Base-by-base conservation (phyloP, 1,140 invertebrate genomes). In the Eulimnadia texana region DNA sequence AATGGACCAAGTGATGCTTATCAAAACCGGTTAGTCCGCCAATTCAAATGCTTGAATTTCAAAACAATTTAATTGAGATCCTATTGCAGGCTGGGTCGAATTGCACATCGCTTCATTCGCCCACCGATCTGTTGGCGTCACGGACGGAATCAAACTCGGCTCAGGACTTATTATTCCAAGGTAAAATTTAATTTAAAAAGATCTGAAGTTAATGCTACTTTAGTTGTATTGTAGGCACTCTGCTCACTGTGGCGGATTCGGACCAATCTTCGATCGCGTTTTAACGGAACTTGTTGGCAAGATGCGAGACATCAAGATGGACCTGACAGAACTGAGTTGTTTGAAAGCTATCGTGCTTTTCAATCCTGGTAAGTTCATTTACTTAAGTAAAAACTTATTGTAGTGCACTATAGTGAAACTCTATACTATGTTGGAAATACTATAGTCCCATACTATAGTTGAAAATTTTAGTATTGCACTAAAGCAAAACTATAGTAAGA, bases 1-100 rank as follows among this genome's bases (percentile, higher is more conserved):
- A 22, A 84, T 90, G 50, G 93, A 98, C 76, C 93, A 98, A 78
- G 89, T 95, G 28, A 76, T 86, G 64, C 77, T 98, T 54, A 78
- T 98, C 49, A 84, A 90, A 73, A 82, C 86, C 63, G 90, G 81
- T 82, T 70, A 64, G 65, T 66, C 49, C 23, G 51, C 58, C 42
- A 58, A 1, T 9, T 50, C 10, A 10, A 33, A 10, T 28, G 16
- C 6, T 9, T n/a, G n/a, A n/a, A n/a, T n/a, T 54, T 54, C n/a
- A n/a, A n/a, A n/a, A n/a, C n/a, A n/a, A n/a, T n/a, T n/a, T n/a
- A n/a, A n/a, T n/a, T n/a, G n/a, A n/a, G n/a, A n/a, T n/a, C n/a
- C n/a, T n/a, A n/a, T n/a, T n/a, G n/a, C 63, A 81, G 82, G 90
- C 9, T 98, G 94, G 94, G 97, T 96, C 74, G 94, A 98, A 75